A percentile compares a stretch with the other conserved stretches of the same genome.
These are phyloP conservation scores for Amblyopsis rosae DNA, from an alignment of 2,113 vertebrate genomes.

Conservation along the genomic window DNA sequence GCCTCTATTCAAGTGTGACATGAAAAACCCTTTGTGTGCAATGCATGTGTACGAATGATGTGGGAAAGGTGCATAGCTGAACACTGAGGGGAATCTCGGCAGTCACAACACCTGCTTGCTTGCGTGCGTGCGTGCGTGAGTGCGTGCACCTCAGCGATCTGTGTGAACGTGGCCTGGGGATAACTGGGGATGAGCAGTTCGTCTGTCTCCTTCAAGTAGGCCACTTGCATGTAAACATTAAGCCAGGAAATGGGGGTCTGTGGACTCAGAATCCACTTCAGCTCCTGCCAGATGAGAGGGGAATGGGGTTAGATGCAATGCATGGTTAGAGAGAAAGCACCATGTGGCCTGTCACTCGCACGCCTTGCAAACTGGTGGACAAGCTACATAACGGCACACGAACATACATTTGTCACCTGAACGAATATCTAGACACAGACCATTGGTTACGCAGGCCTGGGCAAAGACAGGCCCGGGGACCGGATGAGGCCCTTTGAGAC, in stretches of 20 bases:
- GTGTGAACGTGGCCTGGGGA: conserved; percentile 89
- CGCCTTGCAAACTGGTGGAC: too few species aligned
- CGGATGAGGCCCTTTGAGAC: too few species aligned
- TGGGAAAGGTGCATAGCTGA: neutral
- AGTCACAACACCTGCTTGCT: neutral
- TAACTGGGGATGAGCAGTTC: conserved; percentile 88
- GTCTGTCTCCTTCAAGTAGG: conserved; percentile 81
- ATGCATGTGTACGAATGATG: neutral
- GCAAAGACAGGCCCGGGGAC: too few species aligned
- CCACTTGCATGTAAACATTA: conserved; percentile 96
- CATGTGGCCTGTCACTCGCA: neutral
- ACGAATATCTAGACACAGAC: too few species aligned
- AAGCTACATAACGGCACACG: too few species aligned
- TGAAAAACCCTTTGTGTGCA: neutral
- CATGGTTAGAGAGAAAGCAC: neutral
- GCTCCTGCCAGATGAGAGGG: conserved; percentile 75
- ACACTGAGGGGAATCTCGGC: neutral
- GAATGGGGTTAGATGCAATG: neutral
- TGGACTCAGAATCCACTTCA: conserved; percentile 92
- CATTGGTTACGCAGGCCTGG: too few species aligned
- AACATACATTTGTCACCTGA: too few species aligned
- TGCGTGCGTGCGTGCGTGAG: conserved; percentile 4
- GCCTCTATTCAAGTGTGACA: neutral
- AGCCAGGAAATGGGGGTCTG: conserved; percentile 94
- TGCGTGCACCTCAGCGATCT: conserved; percentile 85